Conservation (phyloP, 2,888 invertebrate species). For the Strigamia maritima region DNA sequence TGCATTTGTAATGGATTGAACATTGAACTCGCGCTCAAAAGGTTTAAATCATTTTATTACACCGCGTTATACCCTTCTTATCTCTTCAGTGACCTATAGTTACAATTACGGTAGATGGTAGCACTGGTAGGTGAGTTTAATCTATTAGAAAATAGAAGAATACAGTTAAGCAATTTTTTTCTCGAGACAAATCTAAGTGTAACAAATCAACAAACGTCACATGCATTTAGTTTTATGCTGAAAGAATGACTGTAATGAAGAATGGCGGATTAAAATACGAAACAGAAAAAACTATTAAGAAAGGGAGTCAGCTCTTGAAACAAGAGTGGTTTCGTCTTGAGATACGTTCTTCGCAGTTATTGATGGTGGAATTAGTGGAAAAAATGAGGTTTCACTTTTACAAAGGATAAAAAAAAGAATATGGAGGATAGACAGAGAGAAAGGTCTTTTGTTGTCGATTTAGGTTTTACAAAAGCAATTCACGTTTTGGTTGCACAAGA, state of each 20-base stretch:
- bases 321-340: neutral
- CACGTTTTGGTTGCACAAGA: constrained; percentile 11
- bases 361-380: constrained; percentile 9
- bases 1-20: constrained; percentile 24
- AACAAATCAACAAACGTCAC: too few relatives aligned
- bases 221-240: too few relatives aligned
- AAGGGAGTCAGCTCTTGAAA: neutral
- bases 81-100: neutral
- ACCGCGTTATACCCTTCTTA: neutral
- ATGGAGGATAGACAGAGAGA: neutral
- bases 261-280: neutral
- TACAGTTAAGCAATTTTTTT: too few relatives aligned
- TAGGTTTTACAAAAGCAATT: constrained; percentile 3
- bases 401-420: neutral
- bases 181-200: too few relatives aligned
- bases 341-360: constrained; percentile 2
- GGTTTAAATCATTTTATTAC: constrained; percentile 18
- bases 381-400: neutral
- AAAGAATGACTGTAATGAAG: neutral
- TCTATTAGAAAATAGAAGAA: too few relatives aligned
- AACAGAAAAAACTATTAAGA: neutral
- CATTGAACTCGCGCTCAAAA: constrained; percentile 22
- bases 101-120: neutral
- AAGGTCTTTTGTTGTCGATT: constrained; percentile 23
- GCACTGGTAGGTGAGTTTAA: too few relatives aligned